A percentile compares a stretch with the other conserved stretches of the same genome.
These are phyloP conservation scores for Drosophila arawakana DNA, from an alignment of 1,140 invertebrate species.

Conservation along the genomic window DNA sequence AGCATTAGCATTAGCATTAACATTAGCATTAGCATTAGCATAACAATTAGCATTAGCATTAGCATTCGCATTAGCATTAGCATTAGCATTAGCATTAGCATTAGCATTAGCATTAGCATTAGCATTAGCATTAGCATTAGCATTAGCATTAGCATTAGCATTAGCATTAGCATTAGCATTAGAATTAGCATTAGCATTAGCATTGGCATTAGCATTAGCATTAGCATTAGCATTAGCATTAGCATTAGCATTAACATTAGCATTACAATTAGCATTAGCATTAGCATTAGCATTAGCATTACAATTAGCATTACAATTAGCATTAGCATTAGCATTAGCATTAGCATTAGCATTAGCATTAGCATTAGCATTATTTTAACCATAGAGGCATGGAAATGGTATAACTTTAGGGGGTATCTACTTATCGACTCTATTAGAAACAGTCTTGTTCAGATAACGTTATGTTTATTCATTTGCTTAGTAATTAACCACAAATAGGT, in stretches of 20 bases:
- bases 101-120: background rate
- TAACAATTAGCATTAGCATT: background rate
- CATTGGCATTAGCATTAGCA: no score
- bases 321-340: no score
- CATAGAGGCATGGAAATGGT: no score
- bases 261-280: background rate
- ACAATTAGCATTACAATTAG: background rate
- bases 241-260: no score
- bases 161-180: no score
- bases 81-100: background rate
- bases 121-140: no score
- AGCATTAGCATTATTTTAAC: background rate
- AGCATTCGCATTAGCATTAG: background rate
- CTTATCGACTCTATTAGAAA: background rate
- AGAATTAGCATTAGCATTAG: background rate
- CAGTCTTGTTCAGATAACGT: conserved; percentile 17
- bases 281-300: no score
- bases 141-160: background rate
- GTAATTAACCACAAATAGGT: conserved; percentile 57
- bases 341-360: no score
- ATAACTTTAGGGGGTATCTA: conserved; percentile 9
- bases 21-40: no score
- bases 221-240: background rate
- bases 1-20: background rate
- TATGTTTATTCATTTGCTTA: conserved; percentile 73